phyloP scores from a whole-genome alignment of 2,888 invertebrate genomes.

The Phyllotreta cruciferae region DNA sequence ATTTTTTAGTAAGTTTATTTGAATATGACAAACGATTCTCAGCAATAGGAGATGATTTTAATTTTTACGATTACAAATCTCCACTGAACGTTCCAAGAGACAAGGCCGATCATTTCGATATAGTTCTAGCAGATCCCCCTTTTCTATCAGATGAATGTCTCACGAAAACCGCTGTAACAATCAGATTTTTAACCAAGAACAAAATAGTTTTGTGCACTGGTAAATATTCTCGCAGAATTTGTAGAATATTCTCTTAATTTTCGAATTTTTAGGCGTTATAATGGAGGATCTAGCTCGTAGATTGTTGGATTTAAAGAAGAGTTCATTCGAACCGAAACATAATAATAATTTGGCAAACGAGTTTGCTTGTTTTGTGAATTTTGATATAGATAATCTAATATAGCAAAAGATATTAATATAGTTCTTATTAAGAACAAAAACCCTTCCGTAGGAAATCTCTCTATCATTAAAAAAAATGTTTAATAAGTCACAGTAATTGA shows the following conservation, averaged over 20 bases:
- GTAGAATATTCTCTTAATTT: conserved; percentile 3
- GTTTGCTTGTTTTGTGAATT: conserved; percentile 91
- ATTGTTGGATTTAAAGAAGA: conserved; percentile 70
- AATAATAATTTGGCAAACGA: conserved; percentile 91
- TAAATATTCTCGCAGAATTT: conserved; percentile 46
- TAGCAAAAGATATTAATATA: conserved; percentile 5
- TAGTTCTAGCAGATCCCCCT: conserved; percentile 94
- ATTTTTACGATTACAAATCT: conserved; percentile 86
- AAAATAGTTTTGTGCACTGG: conserved; percentile 90
- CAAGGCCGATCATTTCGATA: conserved; percentile 70
- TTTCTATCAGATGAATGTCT: conserved; percentile 94
- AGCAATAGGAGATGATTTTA: conserved; percentile 78
- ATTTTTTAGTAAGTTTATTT: conserved; percentile 54
- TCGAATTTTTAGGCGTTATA: conserved; percentile 68
- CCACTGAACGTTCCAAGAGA: conserved; percentile 74
- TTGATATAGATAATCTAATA: conserved; percentile 68
- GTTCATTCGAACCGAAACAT: conserved; percentile 80
- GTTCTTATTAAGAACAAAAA: no score
- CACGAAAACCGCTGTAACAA: conserved; percentile 79
- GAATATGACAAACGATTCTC: conserved; percentile 89
- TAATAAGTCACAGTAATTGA: no score
- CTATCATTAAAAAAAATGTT: no score
- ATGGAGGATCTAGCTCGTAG: conserved; percentile 76
- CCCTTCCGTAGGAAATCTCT: background rate
- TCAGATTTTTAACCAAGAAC: conserved; percentile 73